A percentile compares a stretch with the other conserved stretches of the same genome.
Evolutionary conservation across 2,888 invertebrate genomes (phyloP).

Genomic region (Saturnia japonica): DNA sequence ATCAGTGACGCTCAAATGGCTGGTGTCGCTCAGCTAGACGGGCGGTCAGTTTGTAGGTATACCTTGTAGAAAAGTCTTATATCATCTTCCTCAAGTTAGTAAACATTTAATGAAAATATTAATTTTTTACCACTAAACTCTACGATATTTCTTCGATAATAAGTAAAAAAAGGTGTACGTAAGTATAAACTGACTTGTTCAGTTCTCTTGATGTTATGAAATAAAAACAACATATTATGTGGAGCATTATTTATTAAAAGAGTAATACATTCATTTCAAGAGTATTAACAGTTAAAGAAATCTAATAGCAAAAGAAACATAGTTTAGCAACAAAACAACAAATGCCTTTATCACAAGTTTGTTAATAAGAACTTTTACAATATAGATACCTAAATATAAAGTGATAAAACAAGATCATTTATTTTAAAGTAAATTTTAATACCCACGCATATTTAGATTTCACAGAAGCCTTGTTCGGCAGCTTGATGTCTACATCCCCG

Average conservation of each 20-base stretch:
- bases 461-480: conserved; percentile 68
- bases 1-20: no score
- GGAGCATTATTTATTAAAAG: neutral
- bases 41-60: no score
- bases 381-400: neutral
- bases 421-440: conserved; percentile 52
- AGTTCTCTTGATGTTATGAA: neutral
- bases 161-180: neutral
- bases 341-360: neutral
- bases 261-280: neutral
- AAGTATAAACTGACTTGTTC: neutral
- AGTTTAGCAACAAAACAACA: neutral
- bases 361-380: neutral
- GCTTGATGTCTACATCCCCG: conserved; percentile 50
- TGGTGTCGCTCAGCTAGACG: no score
- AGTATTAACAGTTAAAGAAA: neutral
- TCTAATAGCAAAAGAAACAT: neutral
- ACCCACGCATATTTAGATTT: conserved; percentile 72
- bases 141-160: neutral
- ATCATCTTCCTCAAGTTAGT: no score
- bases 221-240: neutral
- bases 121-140: no score
- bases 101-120: no score
- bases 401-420: conserved; percentile 21
- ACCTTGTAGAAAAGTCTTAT: no score